Base-by-base conservation (phyloP, 1,140 invertebrate species). In the Periplaneta americana region DNA sequence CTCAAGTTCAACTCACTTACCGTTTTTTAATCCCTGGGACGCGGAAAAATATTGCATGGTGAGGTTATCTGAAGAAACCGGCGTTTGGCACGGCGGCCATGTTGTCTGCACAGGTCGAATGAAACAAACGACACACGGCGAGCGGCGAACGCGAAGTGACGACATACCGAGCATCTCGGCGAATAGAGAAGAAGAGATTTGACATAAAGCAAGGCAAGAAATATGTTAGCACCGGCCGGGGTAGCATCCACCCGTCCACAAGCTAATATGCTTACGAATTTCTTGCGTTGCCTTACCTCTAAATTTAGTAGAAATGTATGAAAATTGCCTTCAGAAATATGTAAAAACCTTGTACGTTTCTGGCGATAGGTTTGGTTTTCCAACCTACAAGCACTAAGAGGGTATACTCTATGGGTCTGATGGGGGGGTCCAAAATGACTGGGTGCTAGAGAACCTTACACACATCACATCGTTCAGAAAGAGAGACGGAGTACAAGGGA, bases 51-150 rank as follows among this genome's bases (percentile, higher is more conserved):
- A n/a, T 66, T 66, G 28, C 22, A 66, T 5, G 48, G 10, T n/a
- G 22, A 66, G n/a, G 4, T 66, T 66, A 66, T 66, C 22, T 9
- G 76, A 36, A 34, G 76, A 28, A 39, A 37, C 34, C 78, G 78
- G 66, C 57, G 36, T 34, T 34, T 66, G 28, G 79, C 28, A 36
- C 79, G 48, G 34, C 79, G 80, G 80, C 80, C 80, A 80, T 80
- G 80, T 80, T 80, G 37, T 31, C 66, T 39, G 57, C 80, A 75
- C 80, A 48, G 66, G 80, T 80, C 66, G 80, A 80, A 80, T 66
- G 66, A 80, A 80, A 80, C 80, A 80, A 80, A 75, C 28, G 80
- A 80, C 80, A 80, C 36, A 74, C 80, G 34, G 66, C 48, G 48
- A 66, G 48, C 48, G 79, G 57, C 34, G 80, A 74, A 66, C 57